A percentile compares a stretch with the other conserved stretches of the same genome.
Evolutionary conservation across 35 echinoderm and acorn worm genomes (phyloP).

Genomic region (Apostichopus parvimensis): DNA sequence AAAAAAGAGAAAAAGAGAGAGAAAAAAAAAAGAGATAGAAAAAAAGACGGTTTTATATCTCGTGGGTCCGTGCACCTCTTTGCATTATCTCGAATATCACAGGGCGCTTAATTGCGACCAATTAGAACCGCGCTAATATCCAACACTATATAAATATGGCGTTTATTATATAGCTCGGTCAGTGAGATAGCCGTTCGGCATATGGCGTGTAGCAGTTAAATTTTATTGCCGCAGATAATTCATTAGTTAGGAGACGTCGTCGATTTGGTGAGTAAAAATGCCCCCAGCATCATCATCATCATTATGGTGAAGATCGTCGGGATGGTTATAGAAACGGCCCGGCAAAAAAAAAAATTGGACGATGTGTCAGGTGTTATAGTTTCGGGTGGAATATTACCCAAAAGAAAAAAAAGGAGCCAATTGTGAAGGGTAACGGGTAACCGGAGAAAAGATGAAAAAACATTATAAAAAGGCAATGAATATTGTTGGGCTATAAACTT

Average conservation of each 20-base stretch:
- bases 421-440: too few species aligned
- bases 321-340: too few species aligned
- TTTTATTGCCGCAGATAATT: slow-evolving; percentile 43
- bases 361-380: too few species aligned
- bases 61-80: slow-evolving; percentile 28
- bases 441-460: too few species aligned
- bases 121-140: slow-evolving; percentile 17
- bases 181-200: slow-evolving; percentile 31
- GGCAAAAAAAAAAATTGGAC: too few species aligned
- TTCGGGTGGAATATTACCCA: too few species aligned
- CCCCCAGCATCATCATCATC: slow-evolving; percentile 3
- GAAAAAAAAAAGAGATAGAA: not conserved
- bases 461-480: too few species aligned
- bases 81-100: slow-evolving; percentile 26
- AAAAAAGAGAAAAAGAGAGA: not conserved
- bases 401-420: too few species aligned
- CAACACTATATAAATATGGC: not conserved
- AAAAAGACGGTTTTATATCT: not conserved
- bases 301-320: too few species aligned
- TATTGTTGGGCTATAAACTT: too few species aligned
- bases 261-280: slow-evolving; percentile 17
- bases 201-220: slow-evolving; percentile 46
- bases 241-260: slow-evolving; percentile 8
- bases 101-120: slow-evolving; percentile 14
- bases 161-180: slow-evolving; percentile 1